Percentiles rank a stretch among this genome's conserved stretches.
These are phyloP conservation scores for Drosophila lini DNA, from an alignment of 1,140 invertebrate species.

Conservation along the genomic window DNA sequence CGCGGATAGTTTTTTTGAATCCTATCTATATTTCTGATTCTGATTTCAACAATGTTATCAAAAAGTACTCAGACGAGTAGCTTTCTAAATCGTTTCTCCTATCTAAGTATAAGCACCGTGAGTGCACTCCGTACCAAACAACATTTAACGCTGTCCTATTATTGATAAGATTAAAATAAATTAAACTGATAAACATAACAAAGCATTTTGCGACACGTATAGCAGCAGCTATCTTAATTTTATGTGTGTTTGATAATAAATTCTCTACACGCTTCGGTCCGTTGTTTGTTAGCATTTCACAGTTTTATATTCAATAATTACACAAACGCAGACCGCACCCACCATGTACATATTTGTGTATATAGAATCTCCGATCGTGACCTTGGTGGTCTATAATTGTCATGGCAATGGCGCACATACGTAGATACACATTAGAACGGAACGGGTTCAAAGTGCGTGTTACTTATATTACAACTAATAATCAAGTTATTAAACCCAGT, in stretches of 20 bases:
- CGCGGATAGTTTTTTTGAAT: too few relatives aligned
- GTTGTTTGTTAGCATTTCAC: not conserved
- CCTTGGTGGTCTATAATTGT: slow-evolving; percentile 9
- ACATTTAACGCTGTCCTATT: slow-evolving; percentile 22
- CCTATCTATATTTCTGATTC: not conserved
- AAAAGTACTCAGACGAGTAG: not conserved
- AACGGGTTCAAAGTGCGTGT: slow-evolving; percentile 15
- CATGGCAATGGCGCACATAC: slow-evolving; percentile 9
- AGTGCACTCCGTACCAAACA: slow-evolving; percentile 11
- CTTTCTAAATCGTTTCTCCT: slow-evolving; percentile 2
- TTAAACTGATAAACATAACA: slow-evolving; percentile 15
- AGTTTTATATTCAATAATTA: slow-evolving; percentile 8
- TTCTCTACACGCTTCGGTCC: not conserved
- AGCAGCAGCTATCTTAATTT: not conserved
- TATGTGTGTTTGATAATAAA: not conserved
- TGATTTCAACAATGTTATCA: slow-evolving; percentile 1
- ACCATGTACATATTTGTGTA: slow-evolving; percentile 1
- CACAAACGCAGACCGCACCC: slow-evolving; percentile 27
- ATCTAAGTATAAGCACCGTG: slow-evolving; percentile 1
- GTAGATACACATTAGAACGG: not conserved
- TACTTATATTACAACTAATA: not conserved
- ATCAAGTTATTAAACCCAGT: not conserved
- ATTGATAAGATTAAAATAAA: slow-evolving; percentile 37
- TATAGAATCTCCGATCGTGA: slow-evolving; percentile 13
- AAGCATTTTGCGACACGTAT: not conserved